Percentiles rank a stretch among this genome's conserved stretches.
Evolutionary conservation across 30 jellyfish, hydroid and myxozoan species (phyloP).

Genomic region (Aurelia sp.): DNA sequence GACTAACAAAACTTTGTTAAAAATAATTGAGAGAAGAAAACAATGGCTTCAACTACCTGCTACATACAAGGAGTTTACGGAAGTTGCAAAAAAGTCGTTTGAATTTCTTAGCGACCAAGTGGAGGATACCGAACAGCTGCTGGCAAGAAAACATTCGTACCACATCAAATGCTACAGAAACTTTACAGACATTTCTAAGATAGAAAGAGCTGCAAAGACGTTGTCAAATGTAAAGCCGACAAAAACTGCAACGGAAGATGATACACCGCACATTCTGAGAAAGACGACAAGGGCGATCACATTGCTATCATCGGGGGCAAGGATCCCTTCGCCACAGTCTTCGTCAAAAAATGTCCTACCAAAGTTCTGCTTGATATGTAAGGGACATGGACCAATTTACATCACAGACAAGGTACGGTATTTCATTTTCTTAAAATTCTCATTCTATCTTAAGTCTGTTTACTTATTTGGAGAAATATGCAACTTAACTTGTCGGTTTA

Average conservation of each 20-base stretch:
- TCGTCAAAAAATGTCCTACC: conserved; percentile 38
- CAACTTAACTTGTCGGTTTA: no score
- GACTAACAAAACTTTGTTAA: conserved; percentile 8
- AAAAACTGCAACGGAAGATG: conserved; percentile 13
- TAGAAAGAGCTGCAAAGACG: conserved; percentile 28
- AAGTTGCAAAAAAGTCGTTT: conserved; percentile 31
- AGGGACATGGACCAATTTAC: conserved; percentile 50
- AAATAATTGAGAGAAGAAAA: conserved; percentile 36
- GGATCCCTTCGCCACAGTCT: conserved; percentile 13
- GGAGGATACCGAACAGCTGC: conserved; percentile 47
- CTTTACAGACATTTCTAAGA: conserved; percentile 27
- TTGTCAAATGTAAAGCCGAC: conserved; percentile 1
- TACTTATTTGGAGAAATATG: no score
- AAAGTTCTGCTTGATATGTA: conserved; percentile 60
- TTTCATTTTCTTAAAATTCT: background rate
- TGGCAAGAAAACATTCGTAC: conserved; percentile 6
- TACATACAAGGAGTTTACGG: conserved; percentile 29
- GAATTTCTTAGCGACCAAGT: conserved; percentile 38
- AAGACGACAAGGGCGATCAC: conserved; percentile 37
- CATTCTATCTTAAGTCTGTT: no score
- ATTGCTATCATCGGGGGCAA: conserved; percentile 19
- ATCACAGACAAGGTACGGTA: conserved; percentile 55
- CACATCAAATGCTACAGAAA: conserved; percentile 41
- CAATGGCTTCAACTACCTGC: conserved; percentile 39
- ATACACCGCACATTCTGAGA: conserved; percentile 14